Evolutionary conservation across 1,140 invertebrate genomes (phyloP), one percentile per base, ranked within the genome.

Genomic region (Cecropterus lyciades): DNA sequence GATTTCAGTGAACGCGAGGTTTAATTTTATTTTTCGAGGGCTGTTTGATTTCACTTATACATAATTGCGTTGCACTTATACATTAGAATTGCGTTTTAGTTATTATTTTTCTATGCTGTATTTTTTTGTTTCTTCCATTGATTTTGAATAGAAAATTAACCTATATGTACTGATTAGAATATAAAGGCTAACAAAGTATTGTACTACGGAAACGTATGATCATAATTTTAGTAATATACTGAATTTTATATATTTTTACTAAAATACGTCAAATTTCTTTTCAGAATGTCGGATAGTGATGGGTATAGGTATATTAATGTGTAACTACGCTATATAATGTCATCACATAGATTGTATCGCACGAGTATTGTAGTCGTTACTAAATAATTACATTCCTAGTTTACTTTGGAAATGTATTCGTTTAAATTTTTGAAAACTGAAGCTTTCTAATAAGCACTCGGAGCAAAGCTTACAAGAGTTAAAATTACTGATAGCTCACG

Each of bases 301-400:
- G 59, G 59, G 40, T 62, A 62, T 62, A 62, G 46, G 43, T 62
- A 62, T 17, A 62, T 62, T 9, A 62, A 62, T 51, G 59, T 62
- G 4, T 62, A 62, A 16, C 5, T 24, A 7, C 33, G 17, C 13
- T n/a, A 8, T 51, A 24, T 49, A 16, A 37, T 15, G 20, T 42
- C 46, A 42, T 62, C 11, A 0, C 20, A 43, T 17, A 24, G 33
- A 17, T 8, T 20, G 14, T 16, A 24, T 30, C 24, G 17, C 45
- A 17, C 33, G 14, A 40, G 33, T 55, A 55, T 30, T 30, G 52
- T 55, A 55, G 27, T 55, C 40, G 27, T 17, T 10, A 40, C 16
- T 20, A 55, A 46, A 45, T 30, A 45, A 46, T 59, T 57, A 57
- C 55, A 57, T 57, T 57, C 55, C 55, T 57, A 1, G n/a, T 40